Evolutionary conservation across 2,113 vertebrate genomes (phyloP), one percentile per base, ranked within the genome.

Genomic region (Epinephelus lanceolatus): DNA sequence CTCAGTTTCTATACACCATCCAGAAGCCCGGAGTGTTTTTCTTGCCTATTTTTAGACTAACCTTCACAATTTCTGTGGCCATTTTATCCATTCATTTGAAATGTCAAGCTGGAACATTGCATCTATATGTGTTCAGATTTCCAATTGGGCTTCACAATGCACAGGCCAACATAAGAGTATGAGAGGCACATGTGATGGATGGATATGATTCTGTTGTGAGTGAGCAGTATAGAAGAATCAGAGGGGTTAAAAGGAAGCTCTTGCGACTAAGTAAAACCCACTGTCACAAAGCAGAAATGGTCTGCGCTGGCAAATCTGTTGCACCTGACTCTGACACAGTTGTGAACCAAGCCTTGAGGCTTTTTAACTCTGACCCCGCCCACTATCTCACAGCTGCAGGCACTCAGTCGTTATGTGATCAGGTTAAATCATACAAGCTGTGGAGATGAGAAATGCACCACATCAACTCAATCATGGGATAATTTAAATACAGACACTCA

Each of bases 31-130:
- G 47, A 66, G 15, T 53, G 51, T 52, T 86, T 85, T 84, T 47
- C 71, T 77, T 30, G 12, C 0, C 23, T 92, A 88, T 87, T 92
- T 93, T 88, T 87, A 87, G 89, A 65, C 21, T 52, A 93, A 91
- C 91, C 93, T 92, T 94, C 83, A 88, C 59, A 3, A 21, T 91
- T 92, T 92, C 90, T 87, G 86, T 81, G 23, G 88, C 75, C 12
- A 30, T 69, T 88, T 87, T 63, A 62, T 81, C 88, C 74, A 91
- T 93, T 93, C 85, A 93, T 42, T 61, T 78, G 55, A 94, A 94
- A 94, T 91, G 92, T 91, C 93, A 91, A 4, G 83, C 53, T 47
- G 68, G 71, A 83, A 78, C 69, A 83, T 27, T 73, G 61, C 19
- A 71, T 77, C 69, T 53, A 13, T 47, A 57, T 6, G 40, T 30